phyloP scores from a whole-genome alignment of 2,797 vertebrate genomes.

The Mallotus villosus region DNA sequence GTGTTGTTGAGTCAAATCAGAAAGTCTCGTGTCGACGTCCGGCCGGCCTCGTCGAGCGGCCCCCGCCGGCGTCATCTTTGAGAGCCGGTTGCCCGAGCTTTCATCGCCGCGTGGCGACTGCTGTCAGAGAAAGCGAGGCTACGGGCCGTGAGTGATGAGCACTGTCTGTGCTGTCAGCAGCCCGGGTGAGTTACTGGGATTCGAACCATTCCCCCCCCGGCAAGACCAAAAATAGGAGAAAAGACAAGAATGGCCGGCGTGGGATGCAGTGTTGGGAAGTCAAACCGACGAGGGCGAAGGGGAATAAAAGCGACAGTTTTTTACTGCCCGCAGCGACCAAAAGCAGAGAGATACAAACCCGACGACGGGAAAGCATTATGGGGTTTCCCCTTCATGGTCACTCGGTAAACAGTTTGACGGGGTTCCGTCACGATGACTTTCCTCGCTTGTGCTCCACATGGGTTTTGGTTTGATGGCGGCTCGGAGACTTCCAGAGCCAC shows the following conservation, averaged over 20 bases:
- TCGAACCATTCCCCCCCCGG: slow-evolving; percentile 58
- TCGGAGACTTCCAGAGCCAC: slow-evolving; percentile 23
- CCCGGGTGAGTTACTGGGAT: slow-evolving; percentile 58
- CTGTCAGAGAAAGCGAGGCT: slow-evolving; percentile 18
- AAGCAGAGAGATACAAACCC: slow-evolving; percentile 29
- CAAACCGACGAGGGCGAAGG: slow-evolving; percentile 31
- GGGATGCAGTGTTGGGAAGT: slow-evolving; percentile 56
- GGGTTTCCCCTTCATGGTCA: slow-evolving; percentile 16
- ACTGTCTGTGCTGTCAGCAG: slow-evolving; percentile 59
- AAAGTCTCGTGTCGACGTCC: too few relatives aligned
- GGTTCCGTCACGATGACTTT: slow-evolving; percentile 33
- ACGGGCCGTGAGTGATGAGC: slow-evolving; percentile 47
- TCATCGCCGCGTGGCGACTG: slow-evolving; percentile 11
- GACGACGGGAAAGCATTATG: slow-evolving; percentile 38
- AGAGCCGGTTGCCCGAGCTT: background rate
- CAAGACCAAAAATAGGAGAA: slow-evolving; percentile 45
- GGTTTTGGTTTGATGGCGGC: slow-evolving; percentile 20
- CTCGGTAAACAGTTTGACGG: slow-evolving; percentile 38
- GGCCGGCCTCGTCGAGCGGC: background rate
- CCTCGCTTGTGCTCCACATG: slow-evolving; percentile 34
- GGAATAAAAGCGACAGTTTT: too few relatives aligned
- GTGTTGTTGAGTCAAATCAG: too few relatives aligned
- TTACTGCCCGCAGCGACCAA: slow-evolving; percentile 7
- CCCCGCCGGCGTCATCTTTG: too few relatives aligned
- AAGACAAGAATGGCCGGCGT: slow-evolving; percentile 32